Evolutionary conservation across 2,113 vertebrate species (phyloP), one percentile per base, ranked within the genome.

Genomic region (Salvator merianae): DNA sequence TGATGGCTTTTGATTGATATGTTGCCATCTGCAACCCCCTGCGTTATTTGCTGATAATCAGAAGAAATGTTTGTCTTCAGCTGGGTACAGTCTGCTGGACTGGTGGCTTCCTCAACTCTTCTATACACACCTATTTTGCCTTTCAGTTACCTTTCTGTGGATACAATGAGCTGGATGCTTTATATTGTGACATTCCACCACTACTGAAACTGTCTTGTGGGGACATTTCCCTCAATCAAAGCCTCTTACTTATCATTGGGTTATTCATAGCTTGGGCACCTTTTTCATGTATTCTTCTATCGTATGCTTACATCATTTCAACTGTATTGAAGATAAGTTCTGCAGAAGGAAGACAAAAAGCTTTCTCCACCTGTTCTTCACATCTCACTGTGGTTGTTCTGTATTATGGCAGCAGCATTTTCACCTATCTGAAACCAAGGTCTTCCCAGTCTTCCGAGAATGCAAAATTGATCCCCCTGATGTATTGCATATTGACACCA

Each of bases 161-260:
- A 1, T 8, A 86, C 22, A 89, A 86, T 9, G 43, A 74, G 47
- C 79, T 94, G 1, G 82, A 91, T 13, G 90, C 93, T 12, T 92
- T 94, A 34, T 93, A 90, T 62, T 95, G 93, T 88, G 89, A 95
- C 84, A 92, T 94, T 30, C 81, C 86, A 24, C 88, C 92, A 22
- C 4, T 94, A 26, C 81, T 94, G 18, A 89, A 88, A 34, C 86
- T 93, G 26, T 93, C 89, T 50, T 94, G 93, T 85, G 89, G 82
- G 43, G 87, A 90, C 14, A 93, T 83, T 1, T 83, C 68, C 1
- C 22, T 90, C 30, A 90, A 88, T 32, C 88, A 91, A 43, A 53
- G 82, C 2, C 26, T 91, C 40, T 81, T 91, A 0, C 55, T 93
- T 2, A 86, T 74, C 16, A 87, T 90, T 14, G 88, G 87, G 1